Percentiles rank a stretch among this genome's conserved stretches.
phyloP scores from a whole-genome alignment of 2,113 vertebrate species.

The Gallinago media region DNA sequence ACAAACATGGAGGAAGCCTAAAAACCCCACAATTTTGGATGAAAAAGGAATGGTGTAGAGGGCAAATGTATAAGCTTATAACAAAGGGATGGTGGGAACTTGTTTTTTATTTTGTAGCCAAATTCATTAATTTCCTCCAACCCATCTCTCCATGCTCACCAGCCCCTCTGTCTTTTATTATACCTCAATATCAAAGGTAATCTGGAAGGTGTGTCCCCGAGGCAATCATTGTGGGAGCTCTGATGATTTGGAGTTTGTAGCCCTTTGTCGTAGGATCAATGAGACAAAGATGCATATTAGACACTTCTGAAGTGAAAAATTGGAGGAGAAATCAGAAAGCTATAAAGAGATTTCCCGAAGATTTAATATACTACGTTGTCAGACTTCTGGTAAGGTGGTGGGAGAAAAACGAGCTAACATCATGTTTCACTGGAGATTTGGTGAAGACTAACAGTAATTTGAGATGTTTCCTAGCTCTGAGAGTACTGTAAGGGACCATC shows the following conservation, averaged over 20 bases:
- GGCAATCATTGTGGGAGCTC: not conserved
- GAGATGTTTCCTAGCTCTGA: slow-evolving; percentile 26
- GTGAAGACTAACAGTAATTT: slow-evolving; percentile 22
- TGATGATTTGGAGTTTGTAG: not conserved
- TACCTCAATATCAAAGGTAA: not conserved
- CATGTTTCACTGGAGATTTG: slow-evolving; percentile 29
- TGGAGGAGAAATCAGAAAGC: not conserved
- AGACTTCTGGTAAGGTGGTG: slow-evolving; percentile 35
- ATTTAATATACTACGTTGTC: not conserved
- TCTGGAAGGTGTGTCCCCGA: not conserved
- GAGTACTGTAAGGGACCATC: not conserved
- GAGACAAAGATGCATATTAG: not conserved
- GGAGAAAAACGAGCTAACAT: slow-evolving; percentile 23
- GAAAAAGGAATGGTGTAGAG: not conserved
- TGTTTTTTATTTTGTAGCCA: slow-evolving; percentile 13
- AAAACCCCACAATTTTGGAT: not conserved
- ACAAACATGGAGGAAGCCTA: not conserved
- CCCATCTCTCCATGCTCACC: not conserved
- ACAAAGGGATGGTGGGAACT: not conserved
- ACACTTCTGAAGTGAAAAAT: not conserved
- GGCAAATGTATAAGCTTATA: not conserved
- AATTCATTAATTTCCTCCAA: not conserved
- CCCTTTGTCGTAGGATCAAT: not conserved
- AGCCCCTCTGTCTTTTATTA: not conserved
- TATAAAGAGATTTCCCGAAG: not conserved